A percentile compares a stretch with the other conserved stretches of the same genome.
phyloP scores from a whole-genome alignment of 2,113 vertebrate species.

The Panthera leo region DNA sequence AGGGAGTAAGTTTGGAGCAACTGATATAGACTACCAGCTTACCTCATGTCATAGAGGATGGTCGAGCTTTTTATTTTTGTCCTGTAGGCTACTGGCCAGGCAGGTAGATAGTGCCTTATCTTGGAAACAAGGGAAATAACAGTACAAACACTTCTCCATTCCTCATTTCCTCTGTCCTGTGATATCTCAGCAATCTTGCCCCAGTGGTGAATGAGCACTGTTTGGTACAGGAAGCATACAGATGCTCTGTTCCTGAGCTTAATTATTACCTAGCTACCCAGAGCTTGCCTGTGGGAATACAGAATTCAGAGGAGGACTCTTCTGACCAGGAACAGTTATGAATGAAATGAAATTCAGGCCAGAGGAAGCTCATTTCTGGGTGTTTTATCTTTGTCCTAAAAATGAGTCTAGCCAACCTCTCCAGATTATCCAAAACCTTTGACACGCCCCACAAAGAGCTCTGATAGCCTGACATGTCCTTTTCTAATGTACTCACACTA shows the following conservation, averaged over 20 bases:
- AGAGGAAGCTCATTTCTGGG: not conserved
- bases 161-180: not conserved
- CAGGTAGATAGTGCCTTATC: not conserved
- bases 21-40: not conserved
- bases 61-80: not conserved
- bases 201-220: not conserved
- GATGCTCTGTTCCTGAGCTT: not conserved
- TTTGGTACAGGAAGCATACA: not conserved
- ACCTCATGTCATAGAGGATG: not conserved
- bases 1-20: not conserved
- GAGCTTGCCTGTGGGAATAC: not conserved
- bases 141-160: not conserved
- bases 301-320: not conserved
- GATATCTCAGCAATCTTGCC: not conserved
- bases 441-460: not conserved
- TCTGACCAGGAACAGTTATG: not conserved
- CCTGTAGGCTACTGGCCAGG: not conserved
- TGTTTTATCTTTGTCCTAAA: not conserved
- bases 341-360: not conserved
- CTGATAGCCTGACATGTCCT: not conserved
- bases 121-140: slow-evolving; percentile 5
- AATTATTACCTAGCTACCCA: not conserved
- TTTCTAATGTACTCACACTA: not conserved
- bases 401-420: not conserved
- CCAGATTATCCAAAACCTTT: not conserved